Conservation (phyloP, 2,113 vertebrate species). For the Anguilla japonica region DNA sequence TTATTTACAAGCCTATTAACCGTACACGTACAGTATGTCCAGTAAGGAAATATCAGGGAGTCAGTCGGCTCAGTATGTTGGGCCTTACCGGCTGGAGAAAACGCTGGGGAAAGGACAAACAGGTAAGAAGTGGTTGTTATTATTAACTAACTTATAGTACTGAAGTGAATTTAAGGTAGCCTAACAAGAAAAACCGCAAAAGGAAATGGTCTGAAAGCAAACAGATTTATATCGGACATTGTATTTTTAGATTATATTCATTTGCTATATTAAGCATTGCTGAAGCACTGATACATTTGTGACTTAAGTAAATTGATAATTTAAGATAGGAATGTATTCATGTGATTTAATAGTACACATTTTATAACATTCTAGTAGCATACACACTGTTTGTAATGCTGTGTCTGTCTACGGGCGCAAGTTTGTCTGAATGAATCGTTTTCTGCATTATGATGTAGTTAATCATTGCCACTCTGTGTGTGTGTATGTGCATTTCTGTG, state of each 20-base stretch:
- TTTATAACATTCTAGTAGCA: background rate
- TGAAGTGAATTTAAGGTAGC: background rate
- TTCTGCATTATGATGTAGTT: background rate
- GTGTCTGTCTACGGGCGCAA: background rate
- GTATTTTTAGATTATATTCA: background rate
- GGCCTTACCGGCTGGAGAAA: constrained; percentile 76
- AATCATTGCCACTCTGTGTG: background rate
- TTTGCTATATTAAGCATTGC: background rate
- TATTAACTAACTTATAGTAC: background rate
- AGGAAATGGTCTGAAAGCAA: background rate
- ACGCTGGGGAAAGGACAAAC: constrained; percentile 78
- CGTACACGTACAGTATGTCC: constrained; percentile 62
- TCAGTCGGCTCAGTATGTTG: constrained; percentile 78
- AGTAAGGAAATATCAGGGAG: constrained; percentile 71
- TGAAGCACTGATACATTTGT: background rate
- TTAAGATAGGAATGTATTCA: background rate
- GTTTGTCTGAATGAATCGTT: background rate
- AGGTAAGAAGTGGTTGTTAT: constrained; percentile 54
- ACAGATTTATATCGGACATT: background rate
- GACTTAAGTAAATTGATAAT: background rate
- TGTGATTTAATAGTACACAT: background rate
- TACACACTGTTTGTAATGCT: background rate
- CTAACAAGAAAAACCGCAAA: background rate
- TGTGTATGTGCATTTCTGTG: background rate
- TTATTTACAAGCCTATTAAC: constrained; percentile 5